Conservation (phyloP, 2,113 vertebrate genomes). For the Micromys minutus region DNA sequence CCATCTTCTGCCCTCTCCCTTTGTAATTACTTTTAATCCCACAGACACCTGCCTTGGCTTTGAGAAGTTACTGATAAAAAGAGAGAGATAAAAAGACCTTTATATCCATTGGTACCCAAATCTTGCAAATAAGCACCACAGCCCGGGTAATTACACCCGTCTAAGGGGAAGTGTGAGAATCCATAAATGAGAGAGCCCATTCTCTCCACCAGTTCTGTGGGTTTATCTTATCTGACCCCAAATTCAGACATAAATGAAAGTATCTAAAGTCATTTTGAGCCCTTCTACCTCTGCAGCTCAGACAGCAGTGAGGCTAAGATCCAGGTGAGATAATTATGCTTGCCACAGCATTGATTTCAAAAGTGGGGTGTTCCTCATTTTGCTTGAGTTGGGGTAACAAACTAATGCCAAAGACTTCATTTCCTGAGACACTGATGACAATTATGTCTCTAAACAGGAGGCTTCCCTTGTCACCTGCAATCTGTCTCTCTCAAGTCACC, state of each 20-base stretch:
- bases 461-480: not conserved
- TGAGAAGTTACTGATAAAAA: constrained; percentile 67
- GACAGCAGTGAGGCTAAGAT: not conserved
- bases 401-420: not conserved
- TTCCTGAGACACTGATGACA: not conserved
- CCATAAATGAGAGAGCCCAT: not conserved
- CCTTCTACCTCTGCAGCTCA: not conserved
- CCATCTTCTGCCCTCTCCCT: not conserved
- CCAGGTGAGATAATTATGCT: not conserved
- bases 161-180: constrained; percentile 44
- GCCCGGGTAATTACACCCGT: constrained; percentile 63
- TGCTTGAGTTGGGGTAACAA: not conserved
- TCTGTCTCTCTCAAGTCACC: not conserved
- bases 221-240: not conserved
- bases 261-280: not conserved
- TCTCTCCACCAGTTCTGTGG: not conserved
- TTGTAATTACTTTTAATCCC: constrained; percentile 80
- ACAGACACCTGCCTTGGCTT: constrained; percentile 77
- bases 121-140: constrained; percentile 48
- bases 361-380: not conserved
- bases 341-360: not conserved
- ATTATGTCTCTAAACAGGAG: not conserved
- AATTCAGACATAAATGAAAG: not conserved
- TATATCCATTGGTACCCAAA: constrained; percentile 64
- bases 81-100: constrained; percentile 67